Evolutionary conservation across 2,797 vertebrate genomes (phyloP).

Genomic region (Cheirogaleus major): DNA sequence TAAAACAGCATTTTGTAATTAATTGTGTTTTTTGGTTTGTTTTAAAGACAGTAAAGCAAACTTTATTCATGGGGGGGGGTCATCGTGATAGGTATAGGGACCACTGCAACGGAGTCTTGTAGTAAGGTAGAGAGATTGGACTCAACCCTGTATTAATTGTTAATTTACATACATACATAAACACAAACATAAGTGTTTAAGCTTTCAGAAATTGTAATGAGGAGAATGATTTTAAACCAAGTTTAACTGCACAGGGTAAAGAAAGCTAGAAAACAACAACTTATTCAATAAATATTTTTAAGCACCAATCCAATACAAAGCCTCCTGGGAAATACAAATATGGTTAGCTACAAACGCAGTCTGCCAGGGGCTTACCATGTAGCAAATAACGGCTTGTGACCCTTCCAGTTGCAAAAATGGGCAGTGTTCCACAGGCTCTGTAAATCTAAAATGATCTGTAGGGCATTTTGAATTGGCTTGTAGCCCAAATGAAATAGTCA

Average conservation of each 20-base stretch:
- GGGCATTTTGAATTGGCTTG: neutral
- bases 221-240: slow-evolving; percentile 23
- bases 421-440: neutral
- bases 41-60: neutral
- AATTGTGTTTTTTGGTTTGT: neutral
- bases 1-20: slow-evolving; percentile 40
- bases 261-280: neutral
- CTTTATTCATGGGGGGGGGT: neutral
- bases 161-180: slow-evolving; percentile 22
- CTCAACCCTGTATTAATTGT: neutral
- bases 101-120: neutral
- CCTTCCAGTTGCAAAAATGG: neutral
- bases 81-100: too few species aligned
- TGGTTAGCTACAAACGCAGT: neutral
- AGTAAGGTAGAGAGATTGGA: neutral
- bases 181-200: neutral
- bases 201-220: neutral
- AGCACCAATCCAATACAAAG: neutral
- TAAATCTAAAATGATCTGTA: neutral
- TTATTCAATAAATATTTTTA: slow-evolving; percentile 44
- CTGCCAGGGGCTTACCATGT: neutral
- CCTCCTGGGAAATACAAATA: slow-evolving; percentile 32
- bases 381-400: neutral
- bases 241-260: neutral
- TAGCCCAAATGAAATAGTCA: neutral